Base-by-base conservation (phyloP, 2,113 vertebrate species). In the Hemichromis elongatus region DNA sequence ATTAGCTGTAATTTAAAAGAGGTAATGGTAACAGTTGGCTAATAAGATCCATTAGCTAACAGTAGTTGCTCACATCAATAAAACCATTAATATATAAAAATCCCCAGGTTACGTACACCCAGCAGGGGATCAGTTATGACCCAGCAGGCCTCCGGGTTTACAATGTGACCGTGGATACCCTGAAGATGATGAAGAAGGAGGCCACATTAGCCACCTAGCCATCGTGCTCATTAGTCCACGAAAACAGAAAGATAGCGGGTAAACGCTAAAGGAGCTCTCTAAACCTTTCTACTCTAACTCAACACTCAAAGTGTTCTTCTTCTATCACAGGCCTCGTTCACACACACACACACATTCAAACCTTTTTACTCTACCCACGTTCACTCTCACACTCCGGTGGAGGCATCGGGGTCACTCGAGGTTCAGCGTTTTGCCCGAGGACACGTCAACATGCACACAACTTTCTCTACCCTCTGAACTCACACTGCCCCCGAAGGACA, bases 61-160 rank as follows among this genome's bases (percentile, higher is more conserved):
- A 24, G 9, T 2, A 10, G 40, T 47, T 18, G 14, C 21, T 45
- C 40, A 45, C 9, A 7, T 70, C 40, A 70, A 70, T 70, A 28
- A 73, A 28, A 73, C 28, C 21, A 73, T 3, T 18, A 28, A 28
- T 47, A 12, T 47, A 47, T 18, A 47, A 28, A 28, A 73, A 28
- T 47, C 2, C 24, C 40, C 24, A 0, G 1, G 40, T 26, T 7
- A 35, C 37, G 9, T 26, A 3, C 21, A 26, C 37, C 21, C 37
- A 70, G 66, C 47, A 52, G 18, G 18, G 7, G 47, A 18, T 50
- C 45, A 18, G 45, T 16, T 47, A 6, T 16, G 45, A 6, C 45
- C 45, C 63, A 70, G 63, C 14, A 47, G 12, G 61, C 11, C 0
- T 0, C 61, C 3, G 0, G 37, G 37, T 24, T 45, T 24, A 7